Base-by-base conservation (phyloP, 2,113 vertebrate genomes). In the Pao palembangensis region DNA sequence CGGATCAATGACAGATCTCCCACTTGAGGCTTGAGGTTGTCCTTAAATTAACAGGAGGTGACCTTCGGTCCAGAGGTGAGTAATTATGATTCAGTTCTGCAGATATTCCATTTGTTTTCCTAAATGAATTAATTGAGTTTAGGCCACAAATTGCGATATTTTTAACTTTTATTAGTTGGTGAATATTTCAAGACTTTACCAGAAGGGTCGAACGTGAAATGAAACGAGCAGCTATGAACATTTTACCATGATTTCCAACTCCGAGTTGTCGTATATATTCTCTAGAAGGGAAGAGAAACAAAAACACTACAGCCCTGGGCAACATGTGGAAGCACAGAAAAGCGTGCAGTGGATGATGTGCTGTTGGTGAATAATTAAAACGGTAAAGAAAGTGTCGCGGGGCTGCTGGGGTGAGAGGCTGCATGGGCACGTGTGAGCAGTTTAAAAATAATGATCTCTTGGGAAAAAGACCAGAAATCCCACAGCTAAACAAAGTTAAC, bases 301-400 rank as follows among this genome's bases (percentile, higher is more conserved):
- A 84, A 88, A 77, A 57, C 70, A 77, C 64, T 50, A 69, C 75
- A 77, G 60, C 80, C 79, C 58, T 50, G 56, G 75, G 85, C 59
- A 73, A 65, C 56, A 76, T 74, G 28, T 76, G 62, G 75, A 8
- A 83, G 78, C 79, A 87, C 79, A 84, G 79, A 84, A 72, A 82
- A 88, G 73, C 43, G 61, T 55, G 61, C 56, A 58, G 83, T 87
- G 79, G 83, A 88, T 86, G 62, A 87, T 85, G 73, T 71, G 85
- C 51, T n/a, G 38, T 64, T 66, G 70, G 79, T 88, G 67, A 89
- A 88, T 88, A 75, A 85, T 88, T 71, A 84, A 71, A 19, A 71
- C 34, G 49, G 75, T 69, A 68, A 85, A 72, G 44, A 3, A 38
- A 38, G 34, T 34, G 14, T 44, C 43, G 60, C 47, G 56, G 68